These are phyloP conservation scores for Ceraclea dissimilis DNA, from an alignment of 2,888 invertebrate species.

Conservation along the genomic window DNA sequence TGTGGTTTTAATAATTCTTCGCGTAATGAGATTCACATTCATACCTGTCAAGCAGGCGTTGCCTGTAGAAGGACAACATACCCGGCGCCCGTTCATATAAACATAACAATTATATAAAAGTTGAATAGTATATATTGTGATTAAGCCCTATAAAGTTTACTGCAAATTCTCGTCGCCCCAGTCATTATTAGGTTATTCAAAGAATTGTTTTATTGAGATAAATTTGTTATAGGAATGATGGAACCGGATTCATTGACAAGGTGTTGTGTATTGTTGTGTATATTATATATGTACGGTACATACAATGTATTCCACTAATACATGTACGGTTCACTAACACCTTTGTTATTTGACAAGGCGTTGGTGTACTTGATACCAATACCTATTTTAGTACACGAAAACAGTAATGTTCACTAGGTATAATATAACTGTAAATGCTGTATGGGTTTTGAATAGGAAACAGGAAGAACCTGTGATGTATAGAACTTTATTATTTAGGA, in stretches of 20 bases:
- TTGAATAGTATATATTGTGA: too few species aligned
- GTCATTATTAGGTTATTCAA: too few species aligned
- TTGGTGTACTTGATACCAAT: background rate
- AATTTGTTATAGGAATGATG: background rate
- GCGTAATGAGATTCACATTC: background rate
- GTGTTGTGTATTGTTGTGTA: background rate
- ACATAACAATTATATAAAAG: background rate
- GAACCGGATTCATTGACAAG: background rate
- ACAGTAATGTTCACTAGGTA: too few species aligned
- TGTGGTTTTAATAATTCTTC: background rate
- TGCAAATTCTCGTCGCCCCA: too few species aligned
- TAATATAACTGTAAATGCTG: too few species aligned
- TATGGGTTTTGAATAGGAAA: too few species aligned
- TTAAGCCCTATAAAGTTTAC: too few species aligned
- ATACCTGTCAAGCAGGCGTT: slow-evolving; percentile 22
- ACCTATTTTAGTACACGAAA: too few species aligned
- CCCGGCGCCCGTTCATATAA: slow-evolving; percentile 12
- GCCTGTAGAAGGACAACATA: slow-evolving; percentile 18
- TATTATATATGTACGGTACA: background rate
- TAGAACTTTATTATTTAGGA: too few species aligned
- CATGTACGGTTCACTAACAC: background rate
- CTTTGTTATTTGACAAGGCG: slow-evolving; percentile 1
- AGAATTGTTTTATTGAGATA: too few species aligned
- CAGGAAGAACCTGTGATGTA: too few species aligned
- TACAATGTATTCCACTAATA: background rate